A percentile compares a stretch with the other conserved stretches of the same genome.
These are phyloP conservation scores for Oconnorella tubifera DNA, from an alignment of 2,888 invertebrate species.

Conservation along the genomic window DNA sequence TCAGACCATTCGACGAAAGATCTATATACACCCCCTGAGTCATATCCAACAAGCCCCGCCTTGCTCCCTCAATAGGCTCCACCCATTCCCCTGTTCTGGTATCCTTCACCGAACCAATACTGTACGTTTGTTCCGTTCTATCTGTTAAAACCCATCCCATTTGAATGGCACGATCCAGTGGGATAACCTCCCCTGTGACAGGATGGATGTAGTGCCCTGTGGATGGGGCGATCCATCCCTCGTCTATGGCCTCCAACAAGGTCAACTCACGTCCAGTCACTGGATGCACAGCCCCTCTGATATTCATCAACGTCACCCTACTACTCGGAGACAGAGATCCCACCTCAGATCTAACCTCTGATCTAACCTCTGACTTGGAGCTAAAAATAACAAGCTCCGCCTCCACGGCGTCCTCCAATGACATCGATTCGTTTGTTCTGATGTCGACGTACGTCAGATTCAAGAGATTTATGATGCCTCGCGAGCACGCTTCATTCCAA, in stretches of 20 bases:
- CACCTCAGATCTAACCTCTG: not conserved
- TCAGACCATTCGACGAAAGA: conserved; percentile 63
- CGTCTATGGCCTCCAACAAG: conserved; percentile 83
- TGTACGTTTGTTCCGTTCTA: conserved; percentile 5
- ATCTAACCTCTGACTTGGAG: conserved; percentile 4
- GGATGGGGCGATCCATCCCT: conserved; percentile 67
- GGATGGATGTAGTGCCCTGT: conserved; percentile 71
- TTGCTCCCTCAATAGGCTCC: conserved; percentile 64
- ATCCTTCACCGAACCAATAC: conserved; percentile 21
- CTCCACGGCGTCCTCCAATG: conserved; percentile 58
- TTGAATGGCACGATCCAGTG: conserved; percentile 66
- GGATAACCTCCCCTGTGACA: conserved; percentile 67
- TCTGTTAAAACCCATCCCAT: conserved; percentile 56
- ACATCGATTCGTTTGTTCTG: conserved; percentile 77
- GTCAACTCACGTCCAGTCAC: conserved; percentile 70
- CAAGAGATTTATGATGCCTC: conserved; percentile 27
- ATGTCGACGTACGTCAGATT: conserved; percentile 57
- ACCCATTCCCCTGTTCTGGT: conserved; percentile 18
- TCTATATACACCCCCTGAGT: conserved; percentile 60
- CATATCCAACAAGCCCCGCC: conserved; percentile 73
- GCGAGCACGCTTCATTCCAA: conserved; percentile 64
- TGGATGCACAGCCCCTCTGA: conserved; percentile 54
- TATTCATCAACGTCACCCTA: conserved; percentile 65
- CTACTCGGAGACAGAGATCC: not conserved
- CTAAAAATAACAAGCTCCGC: conserved; percentile 26